These are phyloP conservation scores for Drosophila littoralis DNA, from an alignment of 1,140 invertebrate genomes.

Conservation along the genomic window DNA sequence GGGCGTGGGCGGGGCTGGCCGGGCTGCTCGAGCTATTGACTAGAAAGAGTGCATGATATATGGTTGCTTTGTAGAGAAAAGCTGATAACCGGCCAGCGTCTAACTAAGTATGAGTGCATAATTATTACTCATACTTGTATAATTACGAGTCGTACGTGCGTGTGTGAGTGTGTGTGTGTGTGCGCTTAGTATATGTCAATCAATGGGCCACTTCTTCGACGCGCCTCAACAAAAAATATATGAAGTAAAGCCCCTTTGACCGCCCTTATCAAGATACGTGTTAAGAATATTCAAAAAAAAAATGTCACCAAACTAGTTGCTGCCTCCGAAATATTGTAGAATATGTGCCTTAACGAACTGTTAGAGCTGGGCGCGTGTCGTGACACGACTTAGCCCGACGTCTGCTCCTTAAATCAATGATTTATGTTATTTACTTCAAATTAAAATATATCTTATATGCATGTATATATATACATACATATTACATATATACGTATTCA, in stretches of 20 bases:
- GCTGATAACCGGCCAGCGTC: not conserved
- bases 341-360: slow-evolving; percentile 1
- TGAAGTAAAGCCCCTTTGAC: slow-evolving; percentile 44
- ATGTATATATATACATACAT: too few species aligned
- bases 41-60: slow-evolving; percentile 1
- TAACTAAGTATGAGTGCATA: slow-evolving; percentile 1
- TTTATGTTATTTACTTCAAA: too few species aligned
- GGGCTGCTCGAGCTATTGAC: not conserved
- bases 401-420: too few species aligned
- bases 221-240: slow-evolving; percentile 16
- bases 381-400: too few species aligned
- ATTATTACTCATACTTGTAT: not conserved
- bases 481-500: too few species aligned
- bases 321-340: slow-evolving; percentile 10
- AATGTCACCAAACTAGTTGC: slow-evolving; percentile 9
- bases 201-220: slow-evolving; percentile 31
- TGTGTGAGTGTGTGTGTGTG: not conserved
- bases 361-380: not conserved
- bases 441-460: too few species aligned
- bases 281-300: slow-evolving; percentile 9
- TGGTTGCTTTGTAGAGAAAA: not conserved
- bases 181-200: slow-evolving; percentile 43
- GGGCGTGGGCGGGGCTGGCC: not conserved
- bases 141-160: not conserved
- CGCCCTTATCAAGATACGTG: slow-evolving; percentile 51